Evolutionary conservation across 2,888 invertebrate species (phyloP).

Genomic region (Poecilus cupreus): DNA sequence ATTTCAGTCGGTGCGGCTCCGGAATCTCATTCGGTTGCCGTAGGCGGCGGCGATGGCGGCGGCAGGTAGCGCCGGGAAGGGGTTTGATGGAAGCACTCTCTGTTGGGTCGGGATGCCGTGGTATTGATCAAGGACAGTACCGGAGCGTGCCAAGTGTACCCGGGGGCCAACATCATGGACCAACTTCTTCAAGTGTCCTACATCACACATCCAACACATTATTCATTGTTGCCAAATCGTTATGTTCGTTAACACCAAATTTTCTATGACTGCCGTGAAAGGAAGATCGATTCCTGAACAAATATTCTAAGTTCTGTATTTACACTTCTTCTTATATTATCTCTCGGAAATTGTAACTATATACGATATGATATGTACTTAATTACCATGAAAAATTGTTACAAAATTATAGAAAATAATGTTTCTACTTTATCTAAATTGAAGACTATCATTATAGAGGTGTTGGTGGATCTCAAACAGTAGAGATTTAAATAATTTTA

Average conservation of each 20-base stretch:
- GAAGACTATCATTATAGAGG: too few species aligned
- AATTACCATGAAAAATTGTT: too few species aligned
- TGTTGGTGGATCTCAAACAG: too few species aligned
- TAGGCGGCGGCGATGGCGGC: neutral
- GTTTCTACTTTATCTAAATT: too few species aligned
- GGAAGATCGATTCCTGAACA: too few species aligned
- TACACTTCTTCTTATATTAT: too few species aligned
- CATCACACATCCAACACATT: neutral
- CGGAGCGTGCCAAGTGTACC: constrained; percentile 23
- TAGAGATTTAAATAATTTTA: too few species aligned
- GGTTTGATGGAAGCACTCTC: constrained; percentile 47
- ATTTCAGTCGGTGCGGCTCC: constrained; percentile 42
- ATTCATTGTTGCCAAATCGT: neutral
- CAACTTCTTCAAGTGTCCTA: constrained; percentile 21
- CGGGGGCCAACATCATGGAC: neutral
- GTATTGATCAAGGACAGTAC: constrained; percentile 58
- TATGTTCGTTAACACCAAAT: neutral
- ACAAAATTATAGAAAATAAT: too few species aligned
- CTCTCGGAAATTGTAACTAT: too few species aligned
- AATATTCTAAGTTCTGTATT: too few species aligned
- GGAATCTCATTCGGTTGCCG: constrained; percentile 54
- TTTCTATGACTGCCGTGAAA: neutral
- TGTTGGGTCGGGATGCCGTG: constrained; percentile 36
- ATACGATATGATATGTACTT: too few species aligned
- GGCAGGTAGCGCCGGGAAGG: constrained; percentile 19